Evolutionary conservation across 2,888 invertebrate genomes (phyloP).

Genomic region (Cryptus armator): DNA sequence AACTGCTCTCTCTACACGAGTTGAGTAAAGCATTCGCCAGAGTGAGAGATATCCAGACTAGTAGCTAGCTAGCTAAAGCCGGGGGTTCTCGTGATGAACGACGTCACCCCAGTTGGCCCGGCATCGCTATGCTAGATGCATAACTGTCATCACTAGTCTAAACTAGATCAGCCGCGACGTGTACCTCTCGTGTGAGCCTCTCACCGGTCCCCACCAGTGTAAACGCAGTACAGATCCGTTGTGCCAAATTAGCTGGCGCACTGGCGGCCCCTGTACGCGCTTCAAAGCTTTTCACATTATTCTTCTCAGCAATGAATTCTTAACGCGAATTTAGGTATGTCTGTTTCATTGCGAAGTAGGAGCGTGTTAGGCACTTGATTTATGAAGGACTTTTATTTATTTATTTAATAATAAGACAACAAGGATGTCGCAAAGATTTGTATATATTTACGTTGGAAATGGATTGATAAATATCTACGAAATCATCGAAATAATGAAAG

Average conservation of each 20-base stretch:
- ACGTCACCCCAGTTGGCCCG: conserved; percentile 79
- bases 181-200: conserved; percentile 62
- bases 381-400: not conserved
- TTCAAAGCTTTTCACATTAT: conserved; percentile 14
- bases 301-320: conserved; percentile 44
- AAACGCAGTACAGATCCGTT: conserved; percentile 37
- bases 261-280: not conserved
- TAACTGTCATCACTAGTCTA: conserved; percentile 82
- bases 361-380: not conserved
- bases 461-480: too few species aligned
- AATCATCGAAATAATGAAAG: too few species aligned
- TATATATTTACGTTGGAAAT: not conserved
- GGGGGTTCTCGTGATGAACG: conserved; percentile 78
- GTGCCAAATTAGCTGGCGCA: conserved; percentile 47
- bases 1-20: conserved; percentile 42
- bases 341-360: not conserved
- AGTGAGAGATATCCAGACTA: conserved; percentile 45
- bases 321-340: not conserved
- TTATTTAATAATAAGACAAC: not conserved
- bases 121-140: conserved; percentile 81
- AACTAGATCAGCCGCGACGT: conserved; percentile 78
- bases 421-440: not conserved
- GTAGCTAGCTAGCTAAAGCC: conserved; percentile 42
- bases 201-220: conserved; percentile 36
- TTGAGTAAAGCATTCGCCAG: conserved; percentile 65